Evolutionary conservation across 2,113 vertebrate species (phyloP).

Genomic region (Osmerus mordax): DNA sequence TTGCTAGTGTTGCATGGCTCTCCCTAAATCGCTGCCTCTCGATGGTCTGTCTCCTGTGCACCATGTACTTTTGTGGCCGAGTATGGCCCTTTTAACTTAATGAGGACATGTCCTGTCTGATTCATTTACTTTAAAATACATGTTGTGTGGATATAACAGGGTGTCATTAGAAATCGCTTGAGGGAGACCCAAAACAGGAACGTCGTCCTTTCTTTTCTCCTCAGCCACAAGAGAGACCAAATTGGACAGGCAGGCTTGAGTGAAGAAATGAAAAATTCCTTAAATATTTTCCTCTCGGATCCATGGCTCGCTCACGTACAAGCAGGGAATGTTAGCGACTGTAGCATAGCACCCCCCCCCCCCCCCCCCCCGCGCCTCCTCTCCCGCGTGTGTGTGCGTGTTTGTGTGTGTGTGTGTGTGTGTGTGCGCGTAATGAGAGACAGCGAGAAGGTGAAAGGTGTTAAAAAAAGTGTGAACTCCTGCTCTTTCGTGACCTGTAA

Average conservation of each 20-base stretch:
- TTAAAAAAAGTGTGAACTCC: slow-evolving; percentile 49
- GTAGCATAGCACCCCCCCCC: not conserved
- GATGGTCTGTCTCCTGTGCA: slow-evolving; percentile 24
- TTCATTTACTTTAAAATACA: slow-evolving; percentile 62
- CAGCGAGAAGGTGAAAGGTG: slow-evolving; percentile 31
- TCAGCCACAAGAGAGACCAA: not conserved
- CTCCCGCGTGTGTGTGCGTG: no score
- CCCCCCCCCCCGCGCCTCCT: no score
- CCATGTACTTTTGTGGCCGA: slow-evolving; percentile 53
- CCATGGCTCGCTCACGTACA: not conserved
- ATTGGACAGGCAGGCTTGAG: not conserved
- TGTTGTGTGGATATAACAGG: slow-evolving; percentile 42
- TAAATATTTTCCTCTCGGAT: not conserved
- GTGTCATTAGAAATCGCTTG: slow-evolving; percentile 64
- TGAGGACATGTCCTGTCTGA: slow-evolving; percentile 53
- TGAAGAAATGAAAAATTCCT: not conserved
- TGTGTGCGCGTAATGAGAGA: slow-evolving; percentile 7
- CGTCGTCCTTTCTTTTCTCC: not conserved
- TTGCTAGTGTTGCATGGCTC: slow-evolving; percentile 9
- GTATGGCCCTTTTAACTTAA: slow-evolving; percentile 58
- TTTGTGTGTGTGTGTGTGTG: no score
- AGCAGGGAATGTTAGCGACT: not conserved
- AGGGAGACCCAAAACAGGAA: slow-evolving; percentile 46
- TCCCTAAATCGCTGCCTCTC: not conserved
- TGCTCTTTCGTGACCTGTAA: slow-evolving; percentile 61